A percentile compares a stretch with the other conserved stretches of the same genome.
Conservation (phyloP, 2,888 invertebrate species). For the Elegia similella region DNA sequence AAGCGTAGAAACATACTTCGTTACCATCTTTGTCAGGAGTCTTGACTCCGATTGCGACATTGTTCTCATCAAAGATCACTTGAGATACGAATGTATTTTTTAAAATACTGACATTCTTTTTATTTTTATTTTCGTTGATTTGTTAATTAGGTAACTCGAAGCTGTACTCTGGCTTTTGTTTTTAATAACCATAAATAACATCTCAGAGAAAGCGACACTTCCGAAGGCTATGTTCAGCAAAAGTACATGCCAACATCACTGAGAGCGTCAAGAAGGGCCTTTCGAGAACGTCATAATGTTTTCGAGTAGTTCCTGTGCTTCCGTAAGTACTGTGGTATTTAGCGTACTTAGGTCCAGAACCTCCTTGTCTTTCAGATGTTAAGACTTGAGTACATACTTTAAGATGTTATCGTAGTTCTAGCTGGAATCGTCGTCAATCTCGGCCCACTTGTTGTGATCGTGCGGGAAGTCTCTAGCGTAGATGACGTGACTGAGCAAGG, state of each 20-base stretch:
- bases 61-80: constrained; percentile 33
- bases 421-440: no score
- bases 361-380: neutral
- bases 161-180: constrained; percentile 36
- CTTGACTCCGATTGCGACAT: constrained; percentile 40
- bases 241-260: constrained; percentile 30
- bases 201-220: constrained; percentile 32
- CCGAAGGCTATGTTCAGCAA: constrained; percentile 33
- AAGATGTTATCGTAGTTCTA: no score
- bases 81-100: neutral
- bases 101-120: neutral
- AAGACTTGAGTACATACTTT: no score
- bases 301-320: neutral
- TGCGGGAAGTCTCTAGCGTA: constrained; percentile 30
- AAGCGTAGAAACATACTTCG: no score
- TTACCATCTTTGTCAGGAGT: no score
- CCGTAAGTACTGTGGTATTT: neutral
- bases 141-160: constrained; percentile 30
- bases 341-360: neutral
- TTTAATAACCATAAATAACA: constrained; percentile 33
- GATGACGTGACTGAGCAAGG: constrained; percentile 31
- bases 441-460: no score
- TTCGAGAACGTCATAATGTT: neutral
- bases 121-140: no score
- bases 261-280: constrained; percentile 29